These are phyloP conservation scores for Callithrix jacchus DNA, from an alignment of 2,113 vertebrate species.

Conservation along the genomic window DNA sequence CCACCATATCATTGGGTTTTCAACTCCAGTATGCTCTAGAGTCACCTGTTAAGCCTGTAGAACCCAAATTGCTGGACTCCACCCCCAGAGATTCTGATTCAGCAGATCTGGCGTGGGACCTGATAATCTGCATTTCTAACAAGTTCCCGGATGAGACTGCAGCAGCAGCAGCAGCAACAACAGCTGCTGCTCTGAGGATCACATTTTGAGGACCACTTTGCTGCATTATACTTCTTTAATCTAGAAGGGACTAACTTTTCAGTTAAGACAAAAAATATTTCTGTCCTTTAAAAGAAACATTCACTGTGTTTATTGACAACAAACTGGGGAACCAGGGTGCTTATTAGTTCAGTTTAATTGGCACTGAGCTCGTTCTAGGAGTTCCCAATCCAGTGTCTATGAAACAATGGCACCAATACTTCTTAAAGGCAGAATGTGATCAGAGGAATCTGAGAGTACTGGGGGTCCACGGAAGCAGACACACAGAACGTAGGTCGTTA, in stretches of 20 bases:
- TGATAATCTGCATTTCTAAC: not conserved
- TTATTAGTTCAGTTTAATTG: not conserved
- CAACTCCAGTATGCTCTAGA: not conserved
- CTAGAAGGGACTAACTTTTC: not conserved
- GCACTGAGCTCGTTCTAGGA: not conserved
- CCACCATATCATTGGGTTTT: not conserved
- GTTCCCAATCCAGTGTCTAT: not conserved
- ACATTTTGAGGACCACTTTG: not conserved
- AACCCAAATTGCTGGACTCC: not conserved
- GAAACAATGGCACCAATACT: not conserved
- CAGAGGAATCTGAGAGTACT: not conserved
- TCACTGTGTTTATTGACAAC: not conserved
- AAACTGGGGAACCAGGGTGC: not conserved
- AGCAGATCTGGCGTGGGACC: no score
- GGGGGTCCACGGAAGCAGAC: not conserved
- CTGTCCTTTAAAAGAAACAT: not conserved
- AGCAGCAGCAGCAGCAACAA: not conserved
- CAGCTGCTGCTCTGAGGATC: not conserved
- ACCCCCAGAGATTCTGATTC: not conserved
- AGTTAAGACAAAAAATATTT: not conserved
- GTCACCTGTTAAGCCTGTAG: not conserved
- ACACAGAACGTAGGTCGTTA: not conserved
- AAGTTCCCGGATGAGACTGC: not conserved
- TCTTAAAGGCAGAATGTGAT: not conserved
- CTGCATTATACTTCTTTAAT: not conserved